phyloP scores from a whole-genome alignment of 2,888 invertebrate genomes.

The Drosophila kambysellisi region DNA sequence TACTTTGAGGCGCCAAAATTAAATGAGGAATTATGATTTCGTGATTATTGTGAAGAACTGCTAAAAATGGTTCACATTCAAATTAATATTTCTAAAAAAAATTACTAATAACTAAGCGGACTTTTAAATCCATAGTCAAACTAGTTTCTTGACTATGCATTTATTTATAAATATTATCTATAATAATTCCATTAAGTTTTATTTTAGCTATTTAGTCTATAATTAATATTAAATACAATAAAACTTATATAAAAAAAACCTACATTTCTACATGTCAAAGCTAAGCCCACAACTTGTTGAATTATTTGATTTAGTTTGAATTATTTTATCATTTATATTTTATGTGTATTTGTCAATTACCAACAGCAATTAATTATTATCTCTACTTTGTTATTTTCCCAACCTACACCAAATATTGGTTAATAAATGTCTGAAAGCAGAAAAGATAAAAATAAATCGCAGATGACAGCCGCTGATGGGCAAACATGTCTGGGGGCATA shows the following conservation, averaged over 20 bases:
- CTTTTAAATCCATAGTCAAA: not conserved
- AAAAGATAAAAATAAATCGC: conserved; percentile 67
- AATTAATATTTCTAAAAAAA: not conserved
- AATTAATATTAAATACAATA: not conserved
- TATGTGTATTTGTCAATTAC: conserved; percentile 33
- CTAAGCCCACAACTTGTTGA: not conserved
- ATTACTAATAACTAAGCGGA: not conserved
- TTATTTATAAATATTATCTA: not conserved
- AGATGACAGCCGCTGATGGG: conserved; percentile 49
- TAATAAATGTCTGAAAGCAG: conserved; percentile 63
- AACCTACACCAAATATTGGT: conserved; percentile 51
- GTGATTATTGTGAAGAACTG: not conserved
- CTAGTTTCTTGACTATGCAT: too few relatives aligned
- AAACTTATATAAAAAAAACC: not conserved
- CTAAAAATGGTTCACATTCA: not conserved
- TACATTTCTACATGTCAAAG: not conserved
- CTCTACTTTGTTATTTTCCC: conserved; percentile 24
- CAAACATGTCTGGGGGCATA: conserved; percentile 29
- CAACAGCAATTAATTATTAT: conserved; percentile 55
- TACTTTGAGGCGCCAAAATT: conserved; percentile 41
- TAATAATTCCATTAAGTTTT: too few relatives aligned
- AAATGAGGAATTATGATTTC: not conserved
- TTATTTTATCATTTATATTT: conserved; percentile 5
- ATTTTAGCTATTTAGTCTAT: too few relatives aligned
- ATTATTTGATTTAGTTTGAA: not conserved